A percentile compares a stretch with the other conserved stretches of the same genome.
Conservation (phyloP, 2,888 invertebrate genomes). For the Zygaena filipendulae region DNA sequence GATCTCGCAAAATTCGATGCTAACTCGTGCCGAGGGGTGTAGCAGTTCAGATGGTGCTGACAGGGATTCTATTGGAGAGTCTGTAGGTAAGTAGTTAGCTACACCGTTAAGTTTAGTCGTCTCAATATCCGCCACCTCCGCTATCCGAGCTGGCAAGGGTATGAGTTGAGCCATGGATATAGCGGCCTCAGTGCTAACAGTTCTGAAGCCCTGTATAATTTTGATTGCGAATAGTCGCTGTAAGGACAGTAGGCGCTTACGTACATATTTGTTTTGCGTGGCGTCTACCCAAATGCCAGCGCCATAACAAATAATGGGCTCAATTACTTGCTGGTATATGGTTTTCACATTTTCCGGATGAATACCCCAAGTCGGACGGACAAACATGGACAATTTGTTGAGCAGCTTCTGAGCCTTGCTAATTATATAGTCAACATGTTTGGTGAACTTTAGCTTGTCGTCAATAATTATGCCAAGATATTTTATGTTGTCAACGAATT, state of each 20-base stretch:
- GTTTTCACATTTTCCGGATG: conserved; percentile 12
- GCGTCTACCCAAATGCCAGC: conserved; percentile 1
- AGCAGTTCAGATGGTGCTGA: neutral
- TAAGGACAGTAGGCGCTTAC: conserved; percentile 1
- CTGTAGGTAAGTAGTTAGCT: neutral
- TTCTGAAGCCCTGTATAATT: conserved; percentile 6
- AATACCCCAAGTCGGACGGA: conserved; percentile 14
- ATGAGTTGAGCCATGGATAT: conserved; percentile 5
- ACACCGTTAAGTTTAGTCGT: neutral
- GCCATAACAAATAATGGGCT: too few relatives aligned
- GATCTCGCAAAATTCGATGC: neutral
- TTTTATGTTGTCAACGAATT: conserved; percentile 5
- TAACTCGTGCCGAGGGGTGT: neutral
- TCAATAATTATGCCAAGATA: conserved; percentile 11
- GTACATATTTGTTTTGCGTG: neutral
- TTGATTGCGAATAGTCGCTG: conserved; percentile 7
- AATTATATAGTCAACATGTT: conserved; percentile 3
- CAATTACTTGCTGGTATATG: too few relatives aligned
- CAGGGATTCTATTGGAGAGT: conserved; percentile 1
- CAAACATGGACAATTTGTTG: conserved; percentile 7
- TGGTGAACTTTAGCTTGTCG: conserved; percentile 3
- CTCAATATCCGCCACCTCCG: conserved; percentile 2
- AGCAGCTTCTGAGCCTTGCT: conserved; percentile 7
- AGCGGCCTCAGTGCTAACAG: neutral
- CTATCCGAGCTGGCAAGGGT: conserved; percentile 1